Conservation (phyloP, 2,797 vertebrate genomes). For the Intellagama lesueurii region DNA sequence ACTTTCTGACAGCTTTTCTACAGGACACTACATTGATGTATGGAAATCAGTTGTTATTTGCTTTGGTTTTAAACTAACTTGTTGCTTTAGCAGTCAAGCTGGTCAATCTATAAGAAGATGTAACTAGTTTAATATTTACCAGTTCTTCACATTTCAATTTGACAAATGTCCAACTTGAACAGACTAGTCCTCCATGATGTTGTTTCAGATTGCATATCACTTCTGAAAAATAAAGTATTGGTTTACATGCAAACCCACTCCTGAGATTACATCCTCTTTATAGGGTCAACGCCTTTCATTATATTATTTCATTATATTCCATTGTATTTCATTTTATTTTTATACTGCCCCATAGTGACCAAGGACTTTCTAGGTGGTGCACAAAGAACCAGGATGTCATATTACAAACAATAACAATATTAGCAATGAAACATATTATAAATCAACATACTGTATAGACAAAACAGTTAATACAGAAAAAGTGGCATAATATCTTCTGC, state of each 20-base stretch:
- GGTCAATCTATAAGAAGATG: not conserved
- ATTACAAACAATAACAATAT: too few species aligned
- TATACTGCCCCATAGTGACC: too few species aligned
- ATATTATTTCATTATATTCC: too few species aligned
- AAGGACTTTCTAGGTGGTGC: too few species aligned
- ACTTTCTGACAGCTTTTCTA: not conserved
- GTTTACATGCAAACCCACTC: not conserved
- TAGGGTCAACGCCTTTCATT: not conserved
- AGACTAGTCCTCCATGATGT: not conserved
- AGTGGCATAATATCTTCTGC: too few species aligned
- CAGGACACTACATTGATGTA: not conserved
- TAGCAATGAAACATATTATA: too few species aligned
- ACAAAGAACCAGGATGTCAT: too few species aligned
- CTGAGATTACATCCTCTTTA: not conserved
- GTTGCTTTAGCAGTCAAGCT: not conserved
- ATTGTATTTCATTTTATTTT: too few species aligned
- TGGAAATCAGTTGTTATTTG: not conserved
- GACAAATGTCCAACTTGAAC: not conserved
- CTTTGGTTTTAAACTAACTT: not conserved
- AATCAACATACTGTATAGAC: too few species aligned
- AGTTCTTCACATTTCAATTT: not conserved
- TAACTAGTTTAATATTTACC: not conserved
- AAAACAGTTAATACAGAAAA: too few species aligned
- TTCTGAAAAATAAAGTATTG: not conserved
- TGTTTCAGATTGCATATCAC: not conserved